Conservation (phyloP, 1,140 invertebrate species). For the Bombus balteatus region DNA sequence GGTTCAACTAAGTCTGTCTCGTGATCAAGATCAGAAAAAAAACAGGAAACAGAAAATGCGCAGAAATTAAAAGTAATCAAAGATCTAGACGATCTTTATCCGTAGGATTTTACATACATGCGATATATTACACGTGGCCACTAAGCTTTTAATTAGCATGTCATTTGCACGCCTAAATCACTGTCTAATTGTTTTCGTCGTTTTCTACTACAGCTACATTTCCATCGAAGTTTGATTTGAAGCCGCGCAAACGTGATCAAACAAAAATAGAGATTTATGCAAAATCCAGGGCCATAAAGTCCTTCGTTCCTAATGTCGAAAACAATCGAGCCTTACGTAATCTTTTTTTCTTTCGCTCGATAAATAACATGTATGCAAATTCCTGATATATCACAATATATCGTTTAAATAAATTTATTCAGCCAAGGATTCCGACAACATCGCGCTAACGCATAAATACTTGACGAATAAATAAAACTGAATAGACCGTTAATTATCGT, state of each 20-base stretch:
- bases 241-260: not conserved
- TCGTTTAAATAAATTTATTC: conserved; percentile 33
- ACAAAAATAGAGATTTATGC: not conserved
- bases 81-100: not conserved
- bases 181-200: not conserved
- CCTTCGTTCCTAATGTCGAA: conserved; percentile 27
- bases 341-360: not conserved
- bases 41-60: not conserved
- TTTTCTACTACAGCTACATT: not conserved
- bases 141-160: not conserved
- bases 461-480: not conserved
- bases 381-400: not conserved
- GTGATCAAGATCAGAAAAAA: not conserved
- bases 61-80: not conserved
- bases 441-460: not conserved
- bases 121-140: too few relatives aligned
- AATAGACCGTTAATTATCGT: not conserved
- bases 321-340: conserved; percentile 28
- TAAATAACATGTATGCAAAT: conserved; percentile 30
- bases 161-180: not conserved
- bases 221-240: too few relatives aligned
- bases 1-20: not conserved
- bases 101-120: too few relatives aligned
- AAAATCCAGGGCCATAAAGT: not conserved
- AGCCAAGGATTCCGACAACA: not conserved